phyloP scores from a whole-genome alignment of 2,113 vertebrate genomes.

The Nyctereutes procyonoides region DNA sequence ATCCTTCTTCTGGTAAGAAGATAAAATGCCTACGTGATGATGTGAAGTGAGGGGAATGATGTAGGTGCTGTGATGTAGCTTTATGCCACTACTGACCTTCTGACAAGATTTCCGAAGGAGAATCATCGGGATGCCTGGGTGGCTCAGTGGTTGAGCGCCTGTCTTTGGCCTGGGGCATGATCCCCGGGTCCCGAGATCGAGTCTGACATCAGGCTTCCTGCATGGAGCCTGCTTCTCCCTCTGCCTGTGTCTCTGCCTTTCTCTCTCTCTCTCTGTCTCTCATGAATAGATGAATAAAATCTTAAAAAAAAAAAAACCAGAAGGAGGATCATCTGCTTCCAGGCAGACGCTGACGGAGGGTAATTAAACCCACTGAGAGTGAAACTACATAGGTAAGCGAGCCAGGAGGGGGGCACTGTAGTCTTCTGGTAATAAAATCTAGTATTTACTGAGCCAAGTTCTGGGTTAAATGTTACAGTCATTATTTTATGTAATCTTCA shows the following conservation, averaged over 20 bases:
- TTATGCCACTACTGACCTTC: neutral
- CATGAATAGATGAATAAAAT: too few species aligned
- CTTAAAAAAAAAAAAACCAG: too few species aligned
- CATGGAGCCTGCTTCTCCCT: too few species aligned
- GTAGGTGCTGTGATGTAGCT: fast-evolving
- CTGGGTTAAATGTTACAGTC: neutral
- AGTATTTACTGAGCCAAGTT: neutral
- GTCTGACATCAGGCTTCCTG: too few species aligned
- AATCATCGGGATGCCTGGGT: neutral
- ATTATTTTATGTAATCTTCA: neutral
- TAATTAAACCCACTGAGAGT: neutral
- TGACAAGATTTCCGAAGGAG: neutral
- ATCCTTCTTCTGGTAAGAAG: neutral
- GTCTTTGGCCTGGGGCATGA: too few species aligned
- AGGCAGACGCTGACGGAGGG: too few species aligned
- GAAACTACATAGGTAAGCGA: neutral
- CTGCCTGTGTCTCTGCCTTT: too few species aligned
- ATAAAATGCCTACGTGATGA: neutral
- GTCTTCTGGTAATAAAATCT: neutral
- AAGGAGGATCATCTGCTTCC: neutral
- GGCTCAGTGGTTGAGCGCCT: too few species aligned
- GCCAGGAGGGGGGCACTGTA: neutral
- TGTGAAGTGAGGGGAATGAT: neutral
- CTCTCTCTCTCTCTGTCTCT: too few species aligned
- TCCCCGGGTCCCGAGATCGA: too few species aligned